Percentiles rank a stretch among this genome's conserved stretches.
Conservation (phyloP, 1,140 invertebrate genomes). For the Drusus annulatus region DNA sequence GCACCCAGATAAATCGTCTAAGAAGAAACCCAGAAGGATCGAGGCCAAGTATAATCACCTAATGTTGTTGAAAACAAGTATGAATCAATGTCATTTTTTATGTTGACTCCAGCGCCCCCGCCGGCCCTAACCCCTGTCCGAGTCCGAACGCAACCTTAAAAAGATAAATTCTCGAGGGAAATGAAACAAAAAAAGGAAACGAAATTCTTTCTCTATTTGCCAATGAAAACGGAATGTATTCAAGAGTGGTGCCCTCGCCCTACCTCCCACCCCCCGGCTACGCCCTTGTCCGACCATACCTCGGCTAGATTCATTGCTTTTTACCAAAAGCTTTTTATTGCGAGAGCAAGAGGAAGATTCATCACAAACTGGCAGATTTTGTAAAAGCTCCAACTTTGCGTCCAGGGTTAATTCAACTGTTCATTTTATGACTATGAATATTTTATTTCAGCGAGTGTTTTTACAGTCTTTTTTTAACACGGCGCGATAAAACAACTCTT, state of each 20-base stretch:
- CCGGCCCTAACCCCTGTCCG: slow-evolving; percentile 11
- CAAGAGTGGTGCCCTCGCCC: slow-evolving; percentile 33
- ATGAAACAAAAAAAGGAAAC: slow-evolving; percentile 51
- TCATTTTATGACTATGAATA: not conserved
- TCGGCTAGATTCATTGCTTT: slow-evolving; percentile 45
- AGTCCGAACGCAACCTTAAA: slow-evolving; percentile 33
- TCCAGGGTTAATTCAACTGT: slow-evolving; percentile 9
- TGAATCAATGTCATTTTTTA: slow-evolving; percentile 40
- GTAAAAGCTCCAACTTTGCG: slow-evolving; percentile 35
- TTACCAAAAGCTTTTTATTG: slow-evolving; percentile 52
- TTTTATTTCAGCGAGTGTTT: not conserved
- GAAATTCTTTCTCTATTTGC: slow-evolving; percentile 51
- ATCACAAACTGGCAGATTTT: slow-evolving; percentile 47
- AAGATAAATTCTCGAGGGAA: slow-evolving; percentile 54
- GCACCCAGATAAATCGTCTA: too few species aligned
- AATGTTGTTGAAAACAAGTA: slow-evolving; percentile 27
- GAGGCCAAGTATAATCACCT: too few species aligned
- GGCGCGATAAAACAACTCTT: too few species aligned
- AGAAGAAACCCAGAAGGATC: too few species aligned
- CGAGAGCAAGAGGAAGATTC: slow-evolving; percentile 40
- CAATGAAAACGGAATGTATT: slow-evolving; percentile 54
- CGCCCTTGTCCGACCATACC: slow-evolving; percentile 40
- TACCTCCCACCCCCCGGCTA: not conserved
- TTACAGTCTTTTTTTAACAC: too few species aligned
- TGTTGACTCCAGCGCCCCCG: not conserved